phyloP scores from a whole-genome alignment of 2,113 vertebrate genomes.

The Paratilapia polleni region DNA sequence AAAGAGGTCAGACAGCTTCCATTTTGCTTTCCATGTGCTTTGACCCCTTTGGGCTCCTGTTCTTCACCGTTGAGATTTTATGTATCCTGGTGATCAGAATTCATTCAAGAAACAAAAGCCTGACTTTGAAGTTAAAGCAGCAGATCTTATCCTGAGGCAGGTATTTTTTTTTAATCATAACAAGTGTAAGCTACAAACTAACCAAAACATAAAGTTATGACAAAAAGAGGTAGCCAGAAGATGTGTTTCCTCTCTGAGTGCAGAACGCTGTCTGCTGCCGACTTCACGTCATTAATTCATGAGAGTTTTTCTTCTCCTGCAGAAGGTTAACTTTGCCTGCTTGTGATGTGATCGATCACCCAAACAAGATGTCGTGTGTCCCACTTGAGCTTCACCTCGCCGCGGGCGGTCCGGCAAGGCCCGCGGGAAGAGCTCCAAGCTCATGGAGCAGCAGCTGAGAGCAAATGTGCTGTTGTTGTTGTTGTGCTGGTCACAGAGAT shows the following conservation, averaged over 20 bases:
- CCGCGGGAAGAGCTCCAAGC: not conserved
- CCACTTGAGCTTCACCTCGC: constrained; percentile 35
- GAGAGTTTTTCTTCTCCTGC: constrained; percentile 69
- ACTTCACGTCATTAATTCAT: constrained; percentile 70
- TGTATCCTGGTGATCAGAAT: too few species aligned
- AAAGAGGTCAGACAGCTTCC: not conserved
- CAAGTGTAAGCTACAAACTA: not conserved
- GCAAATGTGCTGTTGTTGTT: not conserved
- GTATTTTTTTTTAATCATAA: too few species aligned
- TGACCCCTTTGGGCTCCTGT: too few species aligned
- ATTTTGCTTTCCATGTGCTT: not conserved
- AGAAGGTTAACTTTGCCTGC: constrained; percentile 49
- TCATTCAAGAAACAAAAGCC: not conserved
- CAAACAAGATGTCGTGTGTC: constrained; percentile 65
- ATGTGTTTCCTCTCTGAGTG: constrained; percentile 13
- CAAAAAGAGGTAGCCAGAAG: not conserved
- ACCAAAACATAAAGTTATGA: not conserved
- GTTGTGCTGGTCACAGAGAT: not conserved
- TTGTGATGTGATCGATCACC: constrained; percentile 73
- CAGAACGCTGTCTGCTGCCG: constrained; percentile 33
- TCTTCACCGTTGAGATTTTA: not conserved
- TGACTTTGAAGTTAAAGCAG: not conserved
- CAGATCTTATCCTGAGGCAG: too few species aligned
- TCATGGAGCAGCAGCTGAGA: not conserved
- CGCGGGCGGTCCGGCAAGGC: not conserved